Conservation (phyloP, 2,888 invertebrate species). For the Ecliptopera silaceata region DNA sequence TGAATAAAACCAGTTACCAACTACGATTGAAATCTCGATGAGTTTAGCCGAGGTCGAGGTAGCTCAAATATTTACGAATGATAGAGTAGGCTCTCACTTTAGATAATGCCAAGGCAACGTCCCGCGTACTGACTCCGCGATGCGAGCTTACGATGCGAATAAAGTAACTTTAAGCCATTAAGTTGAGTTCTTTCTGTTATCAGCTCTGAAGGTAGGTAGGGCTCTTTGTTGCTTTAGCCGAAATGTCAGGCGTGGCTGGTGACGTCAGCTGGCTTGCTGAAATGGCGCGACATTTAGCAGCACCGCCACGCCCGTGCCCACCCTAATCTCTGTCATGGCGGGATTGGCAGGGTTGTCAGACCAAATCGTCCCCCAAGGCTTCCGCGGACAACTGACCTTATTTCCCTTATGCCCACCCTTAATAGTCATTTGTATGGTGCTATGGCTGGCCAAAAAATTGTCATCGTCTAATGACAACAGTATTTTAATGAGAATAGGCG, state of each 20-base stretch:
- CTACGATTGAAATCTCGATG: constrained; percentile 12
- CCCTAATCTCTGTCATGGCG: constrained; percentile 74
- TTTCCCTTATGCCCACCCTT: constrained; percentile 46
- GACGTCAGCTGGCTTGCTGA: constrained; percentile 69
- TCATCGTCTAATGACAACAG: background rate
- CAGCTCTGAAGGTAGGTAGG: constrained; percentile 71
- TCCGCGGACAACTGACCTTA: constrained; percentile 54
- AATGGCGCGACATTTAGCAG: constrained; percentile 79
- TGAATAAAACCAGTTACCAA: constrained; percentile 12
- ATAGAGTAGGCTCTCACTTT: constrained; percentile 8
- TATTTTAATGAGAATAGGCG: constrained; percentile 3
- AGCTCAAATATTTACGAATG: constrained; percentile 16
- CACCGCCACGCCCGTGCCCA: constrained; percentile 72
- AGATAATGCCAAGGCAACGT: constrained; percentile 69
- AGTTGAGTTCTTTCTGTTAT: constrained; percentile 65
- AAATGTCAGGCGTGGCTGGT: constrained; percentile 80
- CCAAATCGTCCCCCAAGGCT: constrained; percentile 59
- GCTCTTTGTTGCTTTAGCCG: constrained; percentile 73
- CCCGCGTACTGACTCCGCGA: constrained; percentile 33
- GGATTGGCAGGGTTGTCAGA: constrained; percentile 70
- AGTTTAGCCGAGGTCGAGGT: constrained; percentile 15
- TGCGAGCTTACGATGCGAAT: constrained; percentile 59
- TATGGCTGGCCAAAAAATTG: constrained; percentile 7
- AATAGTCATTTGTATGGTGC: constrained; percentile 30
- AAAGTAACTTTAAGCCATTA: constrained; percentile 62